Conservation (phyloP, 2,888 invertebrate genomes). For the Mythimna pallens region DNA sequence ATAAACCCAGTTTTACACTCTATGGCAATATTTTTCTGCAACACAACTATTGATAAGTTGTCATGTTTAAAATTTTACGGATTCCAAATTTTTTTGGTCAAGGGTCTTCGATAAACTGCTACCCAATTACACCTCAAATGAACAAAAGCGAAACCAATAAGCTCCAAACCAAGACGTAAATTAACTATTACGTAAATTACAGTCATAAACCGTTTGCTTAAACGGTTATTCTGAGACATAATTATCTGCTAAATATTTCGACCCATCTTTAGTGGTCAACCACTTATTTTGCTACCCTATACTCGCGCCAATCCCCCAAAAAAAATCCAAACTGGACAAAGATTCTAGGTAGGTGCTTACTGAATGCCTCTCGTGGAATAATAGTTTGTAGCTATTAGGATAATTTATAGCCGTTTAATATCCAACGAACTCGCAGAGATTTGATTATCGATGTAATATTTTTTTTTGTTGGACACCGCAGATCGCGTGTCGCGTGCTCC, state of each 20-base stretch:
- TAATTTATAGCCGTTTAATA: conserved; percentile 90
- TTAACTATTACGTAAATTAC: conserved; percentile 61
- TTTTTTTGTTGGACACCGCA: conserved; percentile 74
- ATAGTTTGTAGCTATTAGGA: conserved; percentile 87
- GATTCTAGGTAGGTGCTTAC: conserved; percentile 71
- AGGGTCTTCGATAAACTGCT: neutral
- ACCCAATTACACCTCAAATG: conserved; percentile 12
- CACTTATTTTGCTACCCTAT: conserved; percentile 64
- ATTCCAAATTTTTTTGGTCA: neutral
- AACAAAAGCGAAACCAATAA: conserved; percentile 49
- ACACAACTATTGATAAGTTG: neutral
- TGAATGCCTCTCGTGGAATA: conserved; percentile 70
- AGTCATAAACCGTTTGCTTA: conserved; percentile 61
- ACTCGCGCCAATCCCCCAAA: conserved; percentile 54
- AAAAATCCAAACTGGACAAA: conserved; percentile 67
- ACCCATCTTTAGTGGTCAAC: conserved; percentile 75
- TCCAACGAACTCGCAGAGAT: conserved; percentile 82
- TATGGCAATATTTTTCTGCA: no score
- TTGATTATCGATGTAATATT: conserved; percentile 88
- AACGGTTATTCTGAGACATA: conserved; percentile 57
- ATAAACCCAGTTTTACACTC: no score
- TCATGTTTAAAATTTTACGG: neutral
- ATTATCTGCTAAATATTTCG: conserved; percentile 71
- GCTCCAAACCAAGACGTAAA: conserved; percentile 39
- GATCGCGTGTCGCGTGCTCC: conserved; percentile 90